Conservation (phyloP, 2,888 invertebrate species). For the Ormyrus pomaceus region DNA sequence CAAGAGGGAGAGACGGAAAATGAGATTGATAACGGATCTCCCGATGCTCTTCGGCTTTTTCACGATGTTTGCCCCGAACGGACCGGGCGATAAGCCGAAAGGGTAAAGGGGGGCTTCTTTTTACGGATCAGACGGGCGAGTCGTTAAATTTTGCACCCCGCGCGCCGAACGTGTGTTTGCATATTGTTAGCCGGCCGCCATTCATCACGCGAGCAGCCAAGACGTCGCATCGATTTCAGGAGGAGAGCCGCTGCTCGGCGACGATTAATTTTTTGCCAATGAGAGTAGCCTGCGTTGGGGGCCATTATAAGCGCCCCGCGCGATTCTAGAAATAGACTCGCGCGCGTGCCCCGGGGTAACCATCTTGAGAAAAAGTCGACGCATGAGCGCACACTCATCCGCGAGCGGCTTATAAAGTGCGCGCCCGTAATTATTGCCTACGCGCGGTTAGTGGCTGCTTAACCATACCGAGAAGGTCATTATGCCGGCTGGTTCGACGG, state of each 20-base stretch:
- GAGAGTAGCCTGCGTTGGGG: neutral
- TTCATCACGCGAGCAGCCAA: conserved; percentile 41
- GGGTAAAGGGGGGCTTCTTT: conserved; percentile 33
- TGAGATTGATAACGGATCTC: conserved; percentile 73
- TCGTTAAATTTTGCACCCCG: conserved; percentile 49
- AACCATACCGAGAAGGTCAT: conserved; percentile 72
- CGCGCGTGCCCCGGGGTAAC: neutral
- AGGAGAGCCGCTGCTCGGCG: no score
- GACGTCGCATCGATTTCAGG: conserved; percentile 10
- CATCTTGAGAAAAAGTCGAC: conserved; percentile 70
- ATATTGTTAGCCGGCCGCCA: conserved; percentile 52
- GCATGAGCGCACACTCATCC: conserved; percentile 71
- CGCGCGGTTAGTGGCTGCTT: conserved; percentile 71
- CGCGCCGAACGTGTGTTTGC: conserved; percentile 51
- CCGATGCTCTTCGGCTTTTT: conserved; percentile 72
- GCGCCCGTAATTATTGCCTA: conserved; percentile 71
- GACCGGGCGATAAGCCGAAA: conserved; percentile 55
- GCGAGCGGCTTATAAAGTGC: conserved; percentile 56
- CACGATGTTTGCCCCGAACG: conserved; percentile 69
- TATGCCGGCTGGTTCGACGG: conserved; percentile 59
- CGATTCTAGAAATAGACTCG: neutral
- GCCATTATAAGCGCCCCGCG: neutral
- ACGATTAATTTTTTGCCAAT: no score
- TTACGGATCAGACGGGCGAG: conserved; percentile 37
- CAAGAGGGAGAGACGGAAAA: conserved; percentile 61